A percentile compares a stretch with the other conserved stretches of the same genome.
Conservation (phyloP, 2,113 vertebrate genomes). For the rabbit (Oryctolagus cuniculus) region mOryCun1.1 NC_091435.1:19007501-19008000, state of each 20-base stretch:
- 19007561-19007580: not conserved
- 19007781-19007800: not conserved
- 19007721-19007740: not conserved
- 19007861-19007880: not conserved
- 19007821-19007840: not conserved
- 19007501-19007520: not conserved
- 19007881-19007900: no score
- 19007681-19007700: not conserved
- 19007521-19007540: not conserved
- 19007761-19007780: not conserved
- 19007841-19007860: not conserved
- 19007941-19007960: not conserved
- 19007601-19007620: not conserved
- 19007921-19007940: not conserved
- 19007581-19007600: not conserved
- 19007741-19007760: not conserved
- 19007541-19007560: not conserved
- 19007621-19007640: not conserved
- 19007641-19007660: not conserved
- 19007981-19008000: not conserved
- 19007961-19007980: not conserved
- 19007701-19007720: fast-evolving
- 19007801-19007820: not conserved
- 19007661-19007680: not conserved
- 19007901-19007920: not conserved